A percentile compares a stretch with the other conserved stretches of the same genome.
Evolutionary conservation across 1,140 invertebrate species (phyloP).

Genomic region (Arion vulgaris): DNA sequence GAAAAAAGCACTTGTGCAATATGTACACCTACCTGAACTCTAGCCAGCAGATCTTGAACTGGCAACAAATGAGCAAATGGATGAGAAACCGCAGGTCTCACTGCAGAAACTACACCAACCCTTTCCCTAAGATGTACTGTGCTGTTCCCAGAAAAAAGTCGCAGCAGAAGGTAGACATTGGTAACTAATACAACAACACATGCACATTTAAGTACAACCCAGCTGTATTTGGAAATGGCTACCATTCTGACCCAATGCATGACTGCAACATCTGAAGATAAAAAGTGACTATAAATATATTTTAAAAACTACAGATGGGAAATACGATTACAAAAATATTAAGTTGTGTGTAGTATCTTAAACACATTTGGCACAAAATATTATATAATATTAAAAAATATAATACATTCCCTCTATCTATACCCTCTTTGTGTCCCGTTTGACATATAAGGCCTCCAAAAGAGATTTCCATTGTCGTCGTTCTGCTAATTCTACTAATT

Average conservation of each 20-base stretch:
- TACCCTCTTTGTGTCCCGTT: too few relatives aligned
- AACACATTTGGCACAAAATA: too few relatives aligned
- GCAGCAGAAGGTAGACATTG: neutral
- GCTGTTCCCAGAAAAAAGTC: neutral
- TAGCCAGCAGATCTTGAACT: neutral
- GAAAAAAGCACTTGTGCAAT: too few relatives aligned
- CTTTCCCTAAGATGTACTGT: neutral
- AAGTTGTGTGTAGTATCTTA: neutral
- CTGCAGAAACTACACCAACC: neutral
- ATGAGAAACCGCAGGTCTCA: neutral
- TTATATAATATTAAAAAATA: too few relatives aligned
- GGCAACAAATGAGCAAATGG: slow-evolving; percentile 4
- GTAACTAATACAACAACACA: neutral
- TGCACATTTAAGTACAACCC: neutral
- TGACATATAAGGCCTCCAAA: too few relatives aligned
- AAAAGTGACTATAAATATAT: neutral
- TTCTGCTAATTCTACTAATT: too few relatives aligned
- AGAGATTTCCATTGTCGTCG: too few relatives aligned
- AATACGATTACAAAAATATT: too few relatives aligned
- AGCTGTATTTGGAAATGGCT: neutral
- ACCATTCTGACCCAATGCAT: neutral
- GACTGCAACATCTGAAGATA: neutral
- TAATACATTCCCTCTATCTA: too few relatives aligned
- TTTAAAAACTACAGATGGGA: too few relatives aligned
- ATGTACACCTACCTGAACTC: neutral